Conservation (phyloP, 2,113 vertebrate genomes). For the Corythornis vintsioides region DNA sequence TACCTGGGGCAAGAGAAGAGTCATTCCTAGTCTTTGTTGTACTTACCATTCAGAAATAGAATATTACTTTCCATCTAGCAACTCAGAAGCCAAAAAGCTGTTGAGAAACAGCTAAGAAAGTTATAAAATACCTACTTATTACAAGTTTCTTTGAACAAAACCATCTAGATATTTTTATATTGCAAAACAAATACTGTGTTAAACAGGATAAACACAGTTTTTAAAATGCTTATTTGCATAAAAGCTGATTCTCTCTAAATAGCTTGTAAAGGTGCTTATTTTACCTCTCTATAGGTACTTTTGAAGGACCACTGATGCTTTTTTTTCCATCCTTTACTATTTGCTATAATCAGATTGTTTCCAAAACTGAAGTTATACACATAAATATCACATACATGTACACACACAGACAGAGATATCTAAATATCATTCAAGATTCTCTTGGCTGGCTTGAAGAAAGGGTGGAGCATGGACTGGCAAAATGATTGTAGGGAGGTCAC, state of each 20-base stretch:
- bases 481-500: background rate
- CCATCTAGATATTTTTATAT: background rate
- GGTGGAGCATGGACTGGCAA: background rate
- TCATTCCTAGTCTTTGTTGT: background rate
- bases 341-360: background rate
- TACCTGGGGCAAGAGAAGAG: background rate
- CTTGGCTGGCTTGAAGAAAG: background rate
- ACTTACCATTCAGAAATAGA: background rate
- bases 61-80: constrained; percentile 7
- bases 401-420: fast-evolving
- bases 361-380: background rate
- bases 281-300: background rate
- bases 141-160: background rate
- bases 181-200: background rate
- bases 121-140: background rate
- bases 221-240: background rate
- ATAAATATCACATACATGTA: background rate
- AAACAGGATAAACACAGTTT: background rate
- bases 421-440: background rate
- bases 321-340: background rate
- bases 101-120: background rate
- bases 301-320: background rate
- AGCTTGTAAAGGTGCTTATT: background rate
- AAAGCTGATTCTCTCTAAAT: background rate
- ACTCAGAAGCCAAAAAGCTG: background rate